Conservation (phyloP, 2,888 invertebrate species). For the Leucania comma region DNA sequence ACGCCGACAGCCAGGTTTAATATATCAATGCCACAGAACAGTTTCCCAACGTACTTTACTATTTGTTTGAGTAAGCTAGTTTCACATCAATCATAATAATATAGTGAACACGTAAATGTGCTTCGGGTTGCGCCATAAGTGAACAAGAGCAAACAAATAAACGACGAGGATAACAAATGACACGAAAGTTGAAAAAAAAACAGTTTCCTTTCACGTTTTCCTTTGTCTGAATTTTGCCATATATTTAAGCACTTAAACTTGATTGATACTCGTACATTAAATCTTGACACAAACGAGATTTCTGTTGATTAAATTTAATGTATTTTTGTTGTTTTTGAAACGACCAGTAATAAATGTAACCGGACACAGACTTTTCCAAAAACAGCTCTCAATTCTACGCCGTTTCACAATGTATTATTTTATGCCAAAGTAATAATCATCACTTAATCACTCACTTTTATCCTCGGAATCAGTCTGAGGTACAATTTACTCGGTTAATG, state of each 20-base stretch:
- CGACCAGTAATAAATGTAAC: conserved; percentile 15
- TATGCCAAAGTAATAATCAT: conserved; percentile 26
- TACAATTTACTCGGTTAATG: conserved; percentile 57
- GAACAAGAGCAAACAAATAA: conserved; percentile 46
- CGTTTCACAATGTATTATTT: conserved; percentile 29
- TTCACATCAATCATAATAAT: conserved; percentile 61
- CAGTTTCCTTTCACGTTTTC: conserved; percentile 20
- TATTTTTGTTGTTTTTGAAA: conserved; percentile 13
- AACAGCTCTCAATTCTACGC: conserved; percentile 22
- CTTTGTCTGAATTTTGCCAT: conserved; percentile 10
- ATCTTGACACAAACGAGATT: not conserved
- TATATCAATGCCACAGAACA: conserved; percentile 56
- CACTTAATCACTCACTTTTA: conserved; percentile 44
- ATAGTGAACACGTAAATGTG: conserved; percentile 54
- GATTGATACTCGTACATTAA: conserved; percentile 41
- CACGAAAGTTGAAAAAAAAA: conserved; percentile 14
- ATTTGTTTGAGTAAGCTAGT: conserved; percentile 60
- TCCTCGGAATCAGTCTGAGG: conserved; percentile 33
- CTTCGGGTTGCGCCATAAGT: conserved; percentile 34
- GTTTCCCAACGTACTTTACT: conserved; percentile 45
- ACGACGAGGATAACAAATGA: conserved; percentile 16
- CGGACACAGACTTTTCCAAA: conserved; percentile 1
- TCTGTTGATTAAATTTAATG: conserved; percentile 14
- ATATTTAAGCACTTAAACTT: conserved; percentile 4
- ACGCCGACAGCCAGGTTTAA: conserved; percentile 24